Evolutionary conservation across 1,140 invertebrate species (phyloP), one percentile per base, ranked within the genome.

Genomic region (Ganaspis sp.): DNA sequence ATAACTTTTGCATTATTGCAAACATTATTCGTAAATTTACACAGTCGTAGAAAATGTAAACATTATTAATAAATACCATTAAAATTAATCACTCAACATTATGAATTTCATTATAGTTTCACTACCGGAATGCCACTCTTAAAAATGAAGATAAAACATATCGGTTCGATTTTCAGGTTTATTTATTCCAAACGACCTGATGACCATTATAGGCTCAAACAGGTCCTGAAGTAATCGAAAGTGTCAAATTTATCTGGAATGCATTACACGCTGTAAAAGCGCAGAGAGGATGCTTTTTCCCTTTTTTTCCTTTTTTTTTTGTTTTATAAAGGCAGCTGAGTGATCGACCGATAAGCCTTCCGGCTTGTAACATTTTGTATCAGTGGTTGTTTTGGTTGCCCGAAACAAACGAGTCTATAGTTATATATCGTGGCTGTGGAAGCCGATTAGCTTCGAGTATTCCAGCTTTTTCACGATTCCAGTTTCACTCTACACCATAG

Each of bases 351-450:
- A 64, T 64, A 64, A 64, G 58, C 58, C 58, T 64, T 64, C 58
- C 23, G 58, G 58, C 58, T 29, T 64, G 58, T 64, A 64, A 64
- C 58, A 29, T 64, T 64, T 64, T 64, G 58, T 64, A 64, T 64
- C 58, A 15, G 58, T 64, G 58, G 58, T 29, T 64, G 58, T 64
- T 29, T 29, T 64, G 58, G 26, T 34, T 26, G 58, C 58, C 58
- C 23, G 58, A 64, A 64, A 64, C 58, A 64, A 49, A 64, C 58
- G 58, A 29, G 58, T 64, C 58, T 64, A 64, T 64, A 64, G 58
- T 64, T 64, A 64, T n/a, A n/a, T 64, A 29, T 26, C 58, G 58
- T 26, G 58, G 58, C 23, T n/a, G 45, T 64, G 58, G 26, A 64
- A 64, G 58, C 58, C 58, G 58, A 64, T 64, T 34, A 64, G 58